phyloP scores from a whole-genome alignment of 2,113 vertebrate genomes.

The Epinephelus moara region DNA sequence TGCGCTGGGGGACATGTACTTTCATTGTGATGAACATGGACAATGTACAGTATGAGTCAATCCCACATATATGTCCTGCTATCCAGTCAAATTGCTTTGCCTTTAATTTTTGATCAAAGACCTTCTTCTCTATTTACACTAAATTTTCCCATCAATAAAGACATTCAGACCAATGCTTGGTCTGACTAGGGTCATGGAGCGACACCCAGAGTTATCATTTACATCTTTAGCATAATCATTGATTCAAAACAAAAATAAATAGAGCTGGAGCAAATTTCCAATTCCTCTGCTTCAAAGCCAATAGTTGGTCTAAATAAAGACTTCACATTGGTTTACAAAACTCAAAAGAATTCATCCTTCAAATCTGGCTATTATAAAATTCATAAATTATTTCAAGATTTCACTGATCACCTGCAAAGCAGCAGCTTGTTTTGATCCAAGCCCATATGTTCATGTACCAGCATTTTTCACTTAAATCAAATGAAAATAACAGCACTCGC shows the following conservation, averaged over 20 bases:
- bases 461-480: neutral
- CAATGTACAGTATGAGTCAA: neutral
- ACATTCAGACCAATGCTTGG: neutral
- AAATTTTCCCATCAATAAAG: neutral
- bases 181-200: too few relatives aligned
- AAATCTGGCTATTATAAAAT: neutral
- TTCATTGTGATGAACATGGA: neutral
- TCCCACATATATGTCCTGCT: neutral
- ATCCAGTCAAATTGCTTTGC: neutral
- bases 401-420: neutral
- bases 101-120: neutral
- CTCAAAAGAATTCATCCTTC: neutral
- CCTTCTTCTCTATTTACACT: neutral
- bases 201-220: neutral
- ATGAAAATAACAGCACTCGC: neutral
- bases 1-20: neutral
- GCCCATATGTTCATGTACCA: neutral
- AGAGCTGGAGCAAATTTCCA: neutral
- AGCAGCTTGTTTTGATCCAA: conserved; percentile 10
- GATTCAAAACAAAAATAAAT: neutral
- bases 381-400: neutral
- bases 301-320: neutral
- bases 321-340: neutral
- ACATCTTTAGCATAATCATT: neutral
- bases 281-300: neutral